Evolutionary conservation across 1,140 invertebrate genomes (phyloP), one percentile per base, ranked within the genome.

Genomic region (Tachypleus tridentatus): DNA sequence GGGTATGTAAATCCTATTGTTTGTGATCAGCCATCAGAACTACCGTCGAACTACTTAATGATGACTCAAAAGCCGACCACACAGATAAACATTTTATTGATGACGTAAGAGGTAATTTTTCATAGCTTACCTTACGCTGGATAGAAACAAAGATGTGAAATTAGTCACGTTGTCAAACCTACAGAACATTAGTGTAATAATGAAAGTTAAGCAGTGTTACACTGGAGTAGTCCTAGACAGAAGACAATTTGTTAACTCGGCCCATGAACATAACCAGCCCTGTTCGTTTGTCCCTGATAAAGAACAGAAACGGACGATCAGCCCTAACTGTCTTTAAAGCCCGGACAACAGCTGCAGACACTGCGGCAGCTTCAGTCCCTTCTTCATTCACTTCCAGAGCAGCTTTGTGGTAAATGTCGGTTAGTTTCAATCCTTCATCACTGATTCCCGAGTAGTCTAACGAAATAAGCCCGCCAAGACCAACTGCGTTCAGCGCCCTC

Each of bases 251-350:
- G 29, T 29, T 29, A 29, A 29, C 29, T 29, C 48, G 52, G 60
- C 77, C 77, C 9, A 77, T 69, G 64, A 76, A 76, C 9, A 76
- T 58, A n/a, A 77, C 67, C 5, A 68, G 63, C n/a, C 64, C 68
- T 49, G 71, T 72, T 29, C 58, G 58, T 53, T 72, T 72, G 70
- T 89, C 85, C 63, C 83, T 79, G 63, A 91, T 87, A 67, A 90
- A 84, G 72, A 90, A 88, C 47, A 86, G 76, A 73, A 91, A 91
- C 2, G 88, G 88, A 58, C 85, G 81, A 71, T 90, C 83, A 49
- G 48, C 48, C 9, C 29, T 48, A 8, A 58, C 29, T 49, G 47
- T 11, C 10, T 8, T 49, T 56, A 49, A 47, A 6, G 70, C 70
- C 48, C 70, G 65, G 50, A 74, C 66, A 4, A 65, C 73, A n/a